Evolutionary conservation across 2,888 invertebrate species (phyloP), one percentile per base, ranked within the genome.

Genomic region (Operophtera brumata): DNA sequence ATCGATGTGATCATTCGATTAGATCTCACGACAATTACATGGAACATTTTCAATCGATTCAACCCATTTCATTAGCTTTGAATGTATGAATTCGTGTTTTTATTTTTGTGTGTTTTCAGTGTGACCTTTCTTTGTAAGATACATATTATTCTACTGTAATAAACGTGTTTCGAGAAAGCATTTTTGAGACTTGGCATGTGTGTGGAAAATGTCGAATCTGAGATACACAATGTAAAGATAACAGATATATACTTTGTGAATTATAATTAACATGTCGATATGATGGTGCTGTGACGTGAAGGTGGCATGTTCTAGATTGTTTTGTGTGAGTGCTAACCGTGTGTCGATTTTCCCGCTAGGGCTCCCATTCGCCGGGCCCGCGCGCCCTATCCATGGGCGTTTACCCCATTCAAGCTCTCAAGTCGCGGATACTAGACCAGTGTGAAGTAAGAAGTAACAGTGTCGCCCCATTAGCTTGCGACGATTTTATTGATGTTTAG

Each of bases 281-380:
- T 51, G 69, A 71, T 67, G 69, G 77, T 79, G 76, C 74, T 76
- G 78, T 80, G 77, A 73, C 77, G 78, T 80, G 78, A 70, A 71
- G 79, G 73, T 70, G 72, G 87, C 88, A 88, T 88, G 87, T 78
- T 67, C 69, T 73, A 81, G 82, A 82, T 79, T 82, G 85, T 85
- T 78, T 84, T 86, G 86, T 89, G 90, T 91, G 88, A 92, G 91
- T 91, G 93, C 93, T 89, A 91, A 91, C 91, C 79, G 88, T 88
- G 84, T 88, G 82, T 78, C 85, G 91, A 86, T 86, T 89, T 87
- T 86, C 84, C 83, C 78, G 83, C 82, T 91, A 96, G 96, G 96
- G 97, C 91, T 94, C 96, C 81, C 96, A 96, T 91, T 96, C 97
- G 89, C 97, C 97, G 86, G 96, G 96, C 91, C 96, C 96, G 87